phyloP scores from a whole-genome alignment of 2,797 vertebrate genomes.

The Sebastolobus altivelis region DNA sequence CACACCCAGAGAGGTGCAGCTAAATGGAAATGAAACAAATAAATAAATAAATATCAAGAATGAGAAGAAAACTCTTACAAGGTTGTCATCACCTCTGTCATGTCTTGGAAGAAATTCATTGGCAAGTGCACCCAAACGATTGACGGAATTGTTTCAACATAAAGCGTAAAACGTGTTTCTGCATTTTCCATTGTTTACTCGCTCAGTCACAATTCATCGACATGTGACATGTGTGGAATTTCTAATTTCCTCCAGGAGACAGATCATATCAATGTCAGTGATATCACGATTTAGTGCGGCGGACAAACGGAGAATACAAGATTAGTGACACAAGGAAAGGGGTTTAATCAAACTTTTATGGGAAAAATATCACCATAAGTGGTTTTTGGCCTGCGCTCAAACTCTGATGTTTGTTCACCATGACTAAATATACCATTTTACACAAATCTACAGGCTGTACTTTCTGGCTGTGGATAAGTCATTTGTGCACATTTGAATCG shows the following conservation, averaged over 20 bases:
- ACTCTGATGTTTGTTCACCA: slow-evolving; percentile 25
- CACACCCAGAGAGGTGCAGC: background rate
- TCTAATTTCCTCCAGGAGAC: slow-evolving; percentile 15
- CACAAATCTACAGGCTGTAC: slow-evolving; percentile 18
- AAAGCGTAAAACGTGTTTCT: background rate
- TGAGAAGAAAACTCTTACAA: background rate
- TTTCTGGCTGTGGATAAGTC: slow-evolving; percentile 27
- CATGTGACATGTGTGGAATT: background rate
- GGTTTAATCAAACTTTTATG: slow-evolving; percentile 12
- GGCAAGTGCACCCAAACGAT: slow-evolving; percentile 16
- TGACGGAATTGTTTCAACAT: slow-evolving; percentile 23
- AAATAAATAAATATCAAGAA: slow-evolving; percentile 4
- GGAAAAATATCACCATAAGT: slow-evolving; percentile 5
- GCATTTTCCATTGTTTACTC: slow-evolving; percentile 29
- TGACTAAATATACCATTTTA: slow-evolving; percentile 39
- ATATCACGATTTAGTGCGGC: background rate
- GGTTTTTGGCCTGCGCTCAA: slow-evolving; percentile 28
- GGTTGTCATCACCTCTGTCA: slow-evolving; percentile 30
- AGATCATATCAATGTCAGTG: background rate
- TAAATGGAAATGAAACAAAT: background rate
- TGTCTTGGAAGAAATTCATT: slow-evolving; percentile 26
- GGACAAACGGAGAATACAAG: slow-evolving; percentile 10
- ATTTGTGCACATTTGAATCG: slow-evolving; percentile 29
- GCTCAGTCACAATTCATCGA: slow-evolving; percentile 11
- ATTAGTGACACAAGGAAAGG: slow-evolving; percentile 10